Percentiles rank a stretch among this genome's conserved stretches.
Evolutionary conservation across 2,888 invertebrate genomes (phyloP).

Genomic region (Scaptomyza caliginosa): DNA sequence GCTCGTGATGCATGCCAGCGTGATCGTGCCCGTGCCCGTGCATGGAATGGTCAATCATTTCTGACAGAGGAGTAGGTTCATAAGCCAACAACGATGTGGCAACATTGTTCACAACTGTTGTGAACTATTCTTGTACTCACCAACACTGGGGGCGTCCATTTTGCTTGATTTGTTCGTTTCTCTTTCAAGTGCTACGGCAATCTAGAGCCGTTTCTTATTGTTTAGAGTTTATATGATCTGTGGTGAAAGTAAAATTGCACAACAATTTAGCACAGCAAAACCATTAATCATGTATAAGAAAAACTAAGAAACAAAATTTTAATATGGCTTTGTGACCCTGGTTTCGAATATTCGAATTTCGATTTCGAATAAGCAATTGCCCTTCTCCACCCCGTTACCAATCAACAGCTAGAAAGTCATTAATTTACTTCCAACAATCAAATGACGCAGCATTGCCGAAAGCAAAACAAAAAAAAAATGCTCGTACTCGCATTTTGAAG

Average conservation of each 20-base stretch:
- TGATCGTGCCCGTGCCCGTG: constrained; percentile 63
- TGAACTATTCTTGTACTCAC: constrained; percentile 56
- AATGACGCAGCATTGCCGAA: constrained; percentile 25
- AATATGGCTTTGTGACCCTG: constrained; percentile 4
- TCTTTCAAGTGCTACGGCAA: not conserved
- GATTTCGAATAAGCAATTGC: not conserved
- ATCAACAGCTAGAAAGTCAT: constrained; percentile 45
- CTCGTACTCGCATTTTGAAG: not conserved
- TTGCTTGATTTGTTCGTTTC: not conserved
- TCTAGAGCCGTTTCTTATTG: constrained; percentile 2
- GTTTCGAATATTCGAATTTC: not conserved
- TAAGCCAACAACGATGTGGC: not conserved
- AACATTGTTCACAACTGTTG: not conserved
- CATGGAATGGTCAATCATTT: constrained; percentile 62
- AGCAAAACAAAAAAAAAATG: not conserved
- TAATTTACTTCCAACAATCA: constrained; percentile 18
- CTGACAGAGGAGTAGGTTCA: not conserved
- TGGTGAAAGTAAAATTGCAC: constrained; percentile 28
- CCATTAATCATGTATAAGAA: not conserved
- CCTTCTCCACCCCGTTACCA: constrained; percentile 1
- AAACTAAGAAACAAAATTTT: not conserved
- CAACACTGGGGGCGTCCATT: constrained; percentile 81
- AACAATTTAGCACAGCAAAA: constrained; percentile 14
- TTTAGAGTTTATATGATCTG: constrained; percentile 8
- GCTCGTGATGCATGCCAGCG: constrained; percentile 54